These are phyloP conservation scores for Crossaster papposus DNA, from an alignment of 53 echinoderm and acorn worm genomes.

Conservation along the genomic window DNA sequence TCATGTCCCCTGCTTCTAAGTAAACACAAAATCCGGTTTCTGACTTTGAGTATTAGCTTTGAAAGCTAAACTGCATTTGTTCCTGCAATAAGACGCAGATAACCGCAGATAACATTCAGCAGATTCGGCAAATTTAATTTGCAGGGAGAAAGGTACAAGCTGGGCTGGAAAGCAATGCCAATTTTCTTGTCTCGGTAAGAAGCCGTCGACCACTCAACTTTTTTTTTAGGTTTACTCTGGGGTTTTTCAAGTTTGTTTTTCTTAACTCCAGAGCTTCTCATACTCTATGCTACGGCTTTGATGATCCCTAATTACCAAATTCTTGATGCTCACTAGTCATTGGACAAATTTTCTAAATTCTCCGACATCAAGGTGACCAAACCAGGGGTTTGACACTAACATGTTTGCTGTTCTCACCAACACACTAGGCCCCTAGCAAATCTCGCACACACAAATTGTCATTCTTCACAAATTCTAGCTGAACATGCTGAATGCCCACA, in stretches of 20 bases:
- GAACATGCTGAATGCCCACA: background rate
- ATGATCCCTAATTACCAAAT: background rate
- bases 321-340: background rate
- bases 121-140: background rate
- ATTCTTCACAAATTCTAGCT: background rate
- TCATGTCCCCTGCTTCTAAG: background rate
- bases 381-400: no score
- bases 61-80: background rate
- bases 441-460: background rate
- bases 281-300: background rate
- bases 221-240: background rate
- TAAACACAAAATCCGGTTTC: background rate
- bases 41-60: background rate
- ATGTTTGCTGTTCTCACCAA: background rate
- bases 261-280: background rate
- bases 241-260: background rate
- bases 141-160: background rate
- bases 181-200: background rate
- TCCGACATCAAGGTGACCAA: background rate
- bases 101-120: background rate
- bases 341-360: background rate
- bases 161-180: background rate
- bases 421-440: background rate
- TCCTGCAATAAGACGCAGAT: background rate
- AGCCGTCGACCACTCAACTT: background rate